These are phyloP conservation scores for Hyposmocoma kahamanoa DNA, from an alignment of 1,140 invertebrate species.

Conservation along the genomic window DNA sequence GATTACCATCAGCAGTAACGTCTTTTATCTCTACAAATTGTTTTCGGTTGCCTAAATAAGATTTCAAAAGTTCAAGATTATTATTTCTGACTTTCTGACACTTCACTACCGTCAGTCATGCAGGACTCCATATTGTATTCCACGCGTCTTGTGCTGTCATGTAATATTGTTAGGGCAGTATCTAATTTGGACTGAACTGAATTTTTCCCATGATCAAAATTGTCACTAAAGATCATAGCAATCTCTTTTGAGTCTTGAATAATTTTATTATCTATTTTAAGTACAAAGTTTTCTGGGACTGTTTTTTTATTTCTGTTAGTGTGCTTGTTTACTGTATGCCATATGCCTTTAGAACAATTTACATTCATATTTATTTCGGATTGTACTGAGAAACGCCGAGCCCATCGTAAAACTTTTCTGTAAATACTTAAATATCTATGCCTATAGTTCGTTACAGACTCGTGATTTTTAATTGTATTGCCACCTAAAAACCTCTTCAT, in stretches of 20 bases:
- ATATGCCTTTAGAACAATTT: conserved; percentile 9
- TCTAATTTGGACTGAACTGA: too few species aligned
- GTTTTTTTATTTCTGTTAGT: conserved; percentile 9
- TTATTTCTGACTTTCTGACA: conserved; percentile 8
- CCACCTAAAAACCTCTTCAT: conserved; percentile 10
- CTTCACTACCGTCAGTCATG: not conserved
- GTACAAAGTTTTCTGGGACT: not conserved
- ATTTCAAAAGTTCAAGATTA: conserved; percentile 12
- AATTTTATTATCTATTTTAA: conserved; percentile 6
- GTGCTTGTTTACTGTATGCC: conserved; percentile 8
- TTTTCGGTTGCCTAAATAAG: not conserved
- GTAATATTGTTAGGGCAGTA: not conserved
- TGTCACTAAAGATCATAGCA: not conserved
- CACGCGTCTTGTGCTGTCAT: not conserved
- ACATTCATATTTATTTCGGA: not conserved
- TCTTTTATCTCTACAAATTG: not conserved
- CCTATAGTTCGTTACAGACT: not conserved
- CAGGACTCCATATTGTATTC: not conserved
- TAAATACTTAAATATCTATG: conserved; percentile 8
- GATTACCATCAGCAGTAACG: not conserved
- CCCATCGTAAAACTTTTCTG: conserved; percentile 6
- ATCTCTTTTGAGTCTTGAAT: not conserved
- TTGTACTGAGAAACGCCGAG: conserved; percentile 1
- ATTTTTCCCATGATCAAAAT: too few species aligned
- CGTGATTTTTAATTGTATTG: not conserved